phyloP scores from a whole-genome alignment of 2,888 invertebrate genomes.

The Sesia bembeciformis region DNA sequence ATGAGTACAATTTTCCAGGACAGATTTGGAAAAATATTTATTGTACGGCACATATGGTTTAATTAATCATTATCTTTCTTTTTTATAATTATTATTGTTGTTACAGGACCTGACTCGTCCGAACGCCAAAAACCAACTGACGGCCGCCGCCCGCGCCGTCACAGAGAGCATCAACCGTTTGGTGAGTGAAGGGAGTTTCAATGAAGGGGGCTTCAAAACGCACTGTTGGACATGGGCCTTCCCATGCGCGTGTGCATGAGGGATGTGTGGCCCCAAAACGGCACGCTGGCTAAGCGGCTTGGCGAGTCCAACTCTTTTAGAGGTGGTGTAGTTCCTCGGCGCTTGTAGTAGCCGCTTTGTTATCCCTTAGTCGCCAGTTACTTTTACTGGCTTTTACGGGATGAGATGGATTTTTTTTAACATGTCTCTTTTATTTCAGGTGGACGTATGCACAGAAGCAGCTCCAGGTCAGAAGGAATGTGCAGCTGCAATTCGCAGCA shows the following conservation, averaged over 20 bases:
- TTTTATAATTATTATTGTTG: not conserved
- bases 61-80: not conserved
- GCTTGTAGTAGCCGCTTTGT: too few species aligned
- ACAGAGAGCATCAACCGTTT: slow-evolving; percentile 94
- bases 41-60: not conserved
- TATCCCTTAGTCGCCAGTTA: too few species aligned
- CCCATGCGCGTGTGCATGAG: too few species aligned
- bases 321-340: too few species aligned
- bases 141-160: slow-evolving; percentile 90
- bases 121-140: slow-evolving; percentile 91
- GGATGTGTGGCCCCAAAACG: too few species aligned
- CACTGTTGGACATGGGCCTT: too few species aligned
- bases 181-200: too few species aligned
- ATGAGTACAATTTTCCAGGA: not conserved
- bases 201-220: too few species aligned
- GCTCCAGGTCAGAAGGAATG: slow-evolving; percentile 98
- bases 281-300: too few species aligned
- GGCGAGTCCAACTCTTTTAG: too few species aligned
- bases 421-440: slow-evolving; percentile 21
- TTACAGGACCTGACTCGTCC: slow-evolving; percentile 86
- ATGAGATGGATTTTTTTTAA: not conserved
- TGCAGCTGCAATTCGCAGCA: slow-evolving; percentile 94
- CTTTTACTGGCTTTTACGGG: too few species aligned
- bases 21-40: not conserved
- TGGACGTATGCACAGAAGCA: slow-evolving; percentile 88